phyloP scores from a whole-genome alignment of 2,113 vertebrate species.

The Melanerpes formicivorus region DNA sequence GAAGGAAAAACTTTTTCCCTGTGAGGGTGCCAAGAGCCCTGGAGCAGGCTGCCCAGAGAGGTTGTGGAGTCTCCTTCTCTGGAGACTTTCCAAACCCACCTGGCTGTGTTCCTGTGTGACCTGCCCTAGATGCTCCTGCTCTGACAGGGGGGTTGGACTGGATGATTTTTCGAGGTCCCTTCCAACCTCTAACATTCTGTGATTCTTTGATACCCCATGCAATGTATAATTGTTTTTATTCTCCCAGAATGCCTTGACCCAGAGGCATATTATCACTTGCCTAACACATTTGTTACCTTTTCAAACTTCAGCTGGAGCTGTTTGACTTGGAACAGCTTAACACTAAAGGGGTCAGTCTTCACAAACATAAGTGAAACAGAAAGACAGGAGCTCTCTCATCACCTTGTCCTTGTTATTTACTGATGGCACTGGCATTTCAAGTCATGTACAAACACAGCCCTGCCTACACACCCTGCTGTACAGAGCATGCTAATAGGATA shows the following conservation, averaged over 20 bases:
- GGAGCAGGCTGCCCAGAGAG: too few relatives aligned
- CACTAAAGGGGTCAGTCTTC: neutral
- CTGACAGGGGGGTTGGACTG: too few relatives aligned
- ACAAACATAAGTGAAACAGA: constrained; percentile 9
- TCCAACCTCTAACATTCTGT: neutral
- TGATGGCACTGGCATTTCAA: neutral
- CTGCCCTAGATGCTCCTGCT: too few relatives aligned
- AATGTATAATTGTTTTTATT: neutral
- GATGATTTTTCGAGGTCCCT: too few relatives aligned
- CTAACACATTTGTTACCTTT: neutral
- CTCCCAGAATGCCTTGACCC: neutral
- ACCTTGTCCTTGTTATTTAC: neutral
- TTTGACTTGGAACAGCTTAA: constrained; percentile 1
- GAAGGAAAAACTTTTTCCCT: too few relatives aligned
- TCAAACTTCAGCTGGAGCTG: neutral
- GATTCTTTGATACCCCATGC: neutral
- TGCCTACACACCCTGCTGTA: constrained; percentile 42
- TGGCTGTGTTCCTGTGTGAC: too few relatives aligned
- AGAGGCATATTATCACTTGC: neutral
- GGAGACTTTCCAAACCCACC: too few relatives aligned
- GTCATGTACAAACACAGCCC: constrained; percentile 49
- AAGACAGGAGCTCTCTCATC: neutral
- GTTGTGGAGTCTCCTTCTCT: too few relatives aligned
- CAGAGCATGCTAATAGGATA: neutral
- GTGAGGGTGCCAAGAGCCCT: too few relatives aligned